Percentiles rank a stretch among this genome's conserved stretches.
Evolutionary conservation across 2,888 invertebrate genomes (phyloP).

Genomic region (Stenodema calcarata): DNA sequence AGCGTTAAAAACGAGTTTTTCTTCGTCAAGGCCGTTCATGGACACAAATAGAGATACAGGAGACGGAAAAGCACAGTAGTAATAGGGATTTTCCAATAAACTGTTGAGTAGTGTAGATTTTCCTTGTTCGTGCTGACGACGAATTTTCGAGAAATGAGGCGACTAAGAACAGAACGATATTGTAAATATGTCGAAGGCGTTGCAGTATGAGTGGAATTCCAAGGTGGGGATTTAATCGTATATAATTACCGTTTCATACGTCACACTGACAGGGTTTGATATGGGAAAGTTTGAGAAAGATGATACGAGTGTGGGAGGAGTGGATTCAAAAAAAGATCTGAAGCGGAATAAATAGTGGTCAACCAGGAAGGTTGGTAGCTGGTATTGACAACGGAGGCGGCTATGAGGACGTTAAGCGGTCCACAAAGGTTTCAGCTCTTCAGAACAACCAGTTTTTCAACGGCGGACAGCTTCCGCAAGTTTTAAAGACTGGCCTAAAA

Average conservation of each 20-base stretch:
- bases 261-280: neutral
- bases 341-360: neutral
- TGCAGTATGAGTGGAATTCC: neutral
- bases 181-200: neutral
- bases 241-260: neutral
- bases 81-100: neutral
- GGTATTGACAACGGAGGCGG: neutral
- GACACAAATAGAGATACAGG: neutral
- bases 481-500: neutral
- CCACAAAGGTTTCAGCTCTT: neutral
- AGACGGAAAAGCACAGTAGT: neutral
- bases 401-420: neutral
- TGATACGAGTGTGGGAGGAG: neutral
- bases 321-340: neutral
- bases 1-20: neutral
- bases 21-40: neutral
- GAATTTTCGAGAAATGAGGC: neutral
- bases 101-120: neutral
- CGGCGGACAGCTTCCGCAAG: conserved; percentile 14
- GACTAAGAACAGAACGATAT: neutral
- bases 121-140: neutral
- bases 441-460: conserved; percentile 1
- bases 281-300: neutral
- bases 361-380: neutral
- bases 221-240: neutral